Conservation (phyloP, 2,797 vertebrate genomes). For the Molossus molossus region DNA sequence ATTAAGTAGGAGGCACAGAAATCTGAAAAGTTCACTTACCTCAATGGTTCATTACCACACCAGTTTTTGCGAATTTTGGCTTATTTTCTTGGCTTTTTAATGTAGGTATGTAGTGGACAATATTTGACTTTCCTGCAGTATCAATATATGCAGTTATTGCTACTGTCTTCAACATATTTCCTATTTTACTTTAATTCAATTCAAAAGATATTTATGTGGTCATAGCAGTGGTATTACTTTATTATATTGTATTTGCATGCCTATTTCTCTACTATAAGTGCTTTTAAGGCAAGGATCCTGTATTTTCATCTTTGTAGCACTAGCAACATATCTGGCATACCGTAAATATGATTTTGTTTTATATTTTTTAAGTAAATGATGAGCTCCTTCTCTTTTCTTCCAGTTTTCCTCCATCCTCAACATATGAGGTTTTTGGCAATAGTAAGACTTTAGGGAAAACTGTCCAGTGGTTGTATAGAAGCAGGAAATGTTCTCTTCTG, state of each 20-base stretch:
- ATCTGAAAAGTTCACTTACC: neutral
- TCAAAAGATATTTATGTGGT: neutral
- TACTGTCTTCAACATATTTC: neutral
- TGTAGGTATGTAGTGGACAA: neutral
- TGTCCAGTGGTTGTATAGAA: neutral
- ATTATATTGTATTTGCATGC: neutral
- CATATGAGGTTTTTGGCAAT: neutral
- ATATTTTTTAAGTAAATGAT: constrained; percentile 34
- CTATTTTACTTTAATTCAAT: neutral
- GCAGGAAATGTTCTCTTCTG: neutral
- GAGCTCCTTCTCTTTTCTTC: neutral
- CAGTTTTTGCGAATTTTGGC: neutral
- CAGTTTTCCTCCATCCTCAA: neutral
- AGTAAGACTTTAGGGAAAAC: constrained; percentile 13
- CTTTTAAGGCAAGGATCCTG: neutral
- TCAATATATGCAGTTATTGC: neutral
- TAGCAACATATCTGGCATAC: neutral
- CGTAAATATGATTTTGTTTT: neutral
- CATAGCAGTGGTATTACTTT: neutral
- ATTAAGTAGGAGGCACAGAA: neutral
- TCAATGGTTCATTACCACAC: neutral
- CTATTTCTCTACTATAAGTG: neutral
- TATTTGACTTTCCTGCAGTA: neutral
- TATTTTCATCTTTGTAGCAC: neutral
- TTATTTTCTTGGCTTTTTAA: neutral